Evolutionary conservation across 2,113 vertebrate genomes (phyloP).

Genomic region (Clupea harengus): DNA sequence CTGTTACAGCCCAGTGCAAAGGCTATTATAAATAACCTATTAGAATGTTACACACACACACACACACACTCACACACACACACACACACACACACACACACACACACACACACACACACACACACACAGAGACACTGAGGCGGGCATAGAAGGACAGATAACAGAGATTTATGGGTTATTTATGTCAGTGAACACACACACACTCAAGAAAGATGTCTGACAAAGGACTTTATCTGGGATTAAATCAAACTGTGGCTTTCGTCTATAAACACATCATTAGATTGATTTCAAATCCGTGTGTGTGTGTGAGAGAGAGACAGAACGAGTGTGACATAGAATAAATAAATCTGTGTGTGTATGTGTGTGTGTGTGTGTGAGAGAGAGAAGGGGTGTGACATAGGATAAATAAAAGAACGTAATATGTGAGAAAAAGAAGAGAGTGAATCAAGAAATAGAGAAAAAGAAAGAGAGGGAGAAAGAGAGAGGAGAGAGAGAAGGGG

Average conservation of each 20-base stretch:
- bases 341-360: background rate
- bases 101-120: background rate
- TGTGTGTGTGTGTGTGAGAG: background rate
- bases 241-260: constrained; percentile 6
- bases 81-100: background rate
- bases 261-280: background rate
- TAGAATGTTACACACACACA: too few species aligned
- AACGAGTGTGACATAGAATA: background rate
- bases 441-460: background rate
- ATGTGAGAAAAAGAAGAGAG: background rate
- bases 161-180: constrained; percentile 9
- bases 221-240: constrained; percentile 3
- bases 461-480: background rate
- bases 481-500: too few species aligned
- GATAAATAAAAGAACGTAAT: background rate
- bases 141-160: background rate
- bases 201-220: background rate
- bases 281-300: background rate
- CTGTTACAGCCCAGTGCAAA: too few species aligned
- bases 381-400: background rate
- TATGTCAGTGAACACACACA: background rate
- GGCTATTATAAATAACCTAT: too few species aligned
- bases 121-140: background rate
- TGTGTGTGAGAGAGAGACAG: background rate
- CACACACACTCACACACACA: background rate